Base-by-base conservation (phyloP, 2,888 invertebrate species). In the Adelognathus sp. region DNA sequence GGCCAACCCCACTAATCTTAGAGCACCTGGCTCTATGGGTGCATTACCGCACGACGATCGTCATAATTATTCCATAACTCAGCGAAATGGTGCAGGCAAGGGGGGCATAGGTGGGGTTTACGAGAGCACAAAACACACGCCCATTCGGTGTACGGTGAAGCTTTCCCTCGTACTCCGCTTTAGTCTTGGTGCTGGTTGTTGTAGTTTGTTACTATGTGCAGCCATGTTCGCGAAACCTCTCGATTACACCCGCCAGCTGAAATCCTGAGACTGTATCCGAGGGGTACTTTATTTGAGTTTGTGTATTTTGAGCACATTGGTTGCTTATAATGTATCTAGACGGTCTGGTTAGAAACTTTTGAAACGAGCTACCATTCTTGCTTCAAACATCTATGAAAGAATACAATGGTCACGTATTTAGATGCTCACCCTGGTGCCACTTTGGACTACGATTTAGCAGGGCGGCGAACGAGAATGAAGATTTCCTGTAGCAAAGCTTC, bases 21-120 rank as follows among this genome's bases (percentile, higher is more conserved):
- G 81, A 80, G 75, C 86, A 87, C 86, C 86, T 87, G 86, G 83
- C 64, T 63, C 79, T 72, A 75, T 50, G 79, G 81, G 75, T 82
- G 83, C 78, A 81, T 81, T 82, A 82, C 81, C 74, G 31, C 63
- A 78, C 76, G 60, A 81, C 77, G 81, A 83, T 83, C 80, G 82
- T 80, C 82, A 83, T 86, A 85, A 87, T 87, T 86, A 87, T 82
- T 84, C 80, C 81, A 82, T 80, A 82, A 84, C 80, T 82, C 78
- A 67, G 31, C 44, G 31, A 52, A 33, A 54, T 41, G n/a, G n/a
- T n/a, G n/a, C n/a, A 9, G 46, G 11, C 11, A 11, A 14, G 31
- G 44, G 31, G 18, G 14, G 46, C 5, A 31, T 6, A 14, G 50
- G 67, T 36, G 50, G 52, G 58, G 70, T 24, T 54, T 29, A 54